phyloP scores from a whole-genome alignment of 2,113 vertebrate genomes.

The Gavia stellata region DNA sequence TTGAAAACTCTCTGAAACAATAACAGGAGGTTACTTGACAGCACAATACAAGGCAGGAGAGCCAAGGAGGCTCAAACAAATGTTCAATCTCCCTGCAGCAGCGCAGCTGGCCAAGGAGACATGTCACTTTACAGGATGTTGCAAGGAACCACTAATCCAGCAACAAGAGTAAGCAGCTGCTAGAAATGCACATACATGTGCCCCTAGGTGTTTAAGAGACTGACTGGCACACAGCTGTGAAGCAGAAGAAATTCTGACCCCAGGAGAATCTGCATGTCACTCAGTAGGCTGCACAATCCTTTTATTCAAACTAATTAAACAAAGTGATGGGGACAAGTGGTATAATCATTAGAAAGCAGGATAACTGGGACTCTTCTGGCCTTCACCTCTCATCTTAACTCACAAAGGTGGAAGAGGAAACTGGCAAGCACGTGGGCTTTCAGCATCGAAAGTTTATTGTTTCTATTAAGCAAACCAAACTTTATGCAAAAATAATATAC shows the following conservation, averaged over 20 bases:
- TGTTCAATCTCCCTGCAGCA: background rate
- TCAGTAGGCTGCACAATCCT: background rate
- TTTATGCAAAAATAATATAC: background rate
- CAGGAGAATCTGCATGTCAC: background rate
- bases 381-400: background rate
- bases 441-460: background rate
- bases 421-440: background rate
- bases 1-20: constrained; percentile 94
- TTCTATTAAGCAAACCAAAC: background rate
- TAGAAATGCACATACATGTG: background rate
- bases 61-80: background rate
- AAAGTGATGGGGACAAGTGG: background rate
- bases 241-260: background rate
- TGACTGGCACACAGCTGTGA: background rate
- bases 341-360: background rate
- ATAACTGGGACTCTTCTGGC: background rate
- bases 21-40: background rate
- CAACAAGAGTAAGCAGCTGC: background rate
- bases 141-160: background rate
- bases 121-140: background rate
- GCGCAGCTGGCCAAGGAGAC: background rate
- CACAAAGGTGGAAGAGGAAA: background rate
- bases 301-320: background rate
- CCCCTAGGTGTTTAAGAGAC: background rate
- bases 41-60: background rate